A percentile compares a stretch with the other conserved stretches of the same genome.
Conservation (phyloP, 2,888 invertebrate species). For the Hyposoter didymator region DNA sequence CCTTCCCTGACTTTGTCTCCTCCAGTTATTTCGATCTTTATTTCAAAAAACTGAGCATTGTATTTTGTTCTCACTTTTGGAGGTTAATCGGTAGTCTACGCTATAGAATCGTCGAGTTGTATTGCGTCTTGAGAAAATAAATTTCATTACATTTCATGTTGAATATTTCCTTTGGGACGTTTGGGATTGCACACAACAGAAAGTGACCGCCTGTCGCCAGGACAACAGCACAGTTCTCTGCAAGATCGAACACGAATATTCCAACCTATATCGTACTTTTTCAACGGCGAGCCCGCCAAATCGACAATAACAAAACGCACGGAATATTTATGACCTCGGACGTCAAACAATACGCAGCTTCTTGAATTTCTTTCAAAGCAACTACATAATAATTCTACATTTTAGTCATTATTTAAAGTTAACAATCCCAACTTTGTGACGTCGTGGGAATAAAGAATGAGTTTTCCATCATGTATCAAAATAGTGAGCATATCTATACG, state of each 20-base stretch:
- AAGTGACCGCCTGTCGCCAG: too few relatives aligned
- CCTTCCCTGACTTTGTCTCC: too few relatives aligned
- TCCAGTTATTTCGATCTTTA: too few relatives aligned
- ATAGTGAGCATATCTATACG: conserved; percentile 58
- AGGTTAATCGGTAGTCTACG: too few relatives aligned
- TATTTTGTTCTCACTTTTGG: too few relatives aligned
- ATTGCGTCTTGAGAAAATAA: too few relatives aligned
- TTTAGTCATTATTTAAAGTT: not conserved
- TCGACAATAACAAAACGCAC: not conserved
- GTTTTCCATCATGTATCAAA: conserved; percentile 67
- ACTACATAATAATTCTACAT: not conserved
- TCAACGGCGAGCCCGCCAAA: not conserved
- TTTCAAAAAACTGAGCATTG: too few relatives aligned
- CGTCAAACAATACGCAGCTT: not conserved
- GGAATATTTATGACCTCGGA: not conserved
- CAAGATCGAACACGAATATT: not conserved
- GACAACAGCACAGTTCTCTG: too few relatives aligned
- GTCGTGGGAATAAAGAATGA: conserved; percentile 48
- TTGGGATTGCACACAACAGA: too few relatives aligned
- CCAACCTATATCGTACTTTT: not conserved
- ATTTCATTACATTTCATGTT: too few relatives aligned
- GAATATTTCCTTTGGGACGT: too few relatives aligned
- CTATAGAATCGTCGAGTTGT: too few relatives aligned
- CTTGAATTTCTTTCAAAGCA: not conserved
- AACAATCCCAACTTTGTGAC: not conserved